phyloP scores from a whole-genome alignment of 2,888 invertebrate genomes.

The Lysandra coridon region DNA sequence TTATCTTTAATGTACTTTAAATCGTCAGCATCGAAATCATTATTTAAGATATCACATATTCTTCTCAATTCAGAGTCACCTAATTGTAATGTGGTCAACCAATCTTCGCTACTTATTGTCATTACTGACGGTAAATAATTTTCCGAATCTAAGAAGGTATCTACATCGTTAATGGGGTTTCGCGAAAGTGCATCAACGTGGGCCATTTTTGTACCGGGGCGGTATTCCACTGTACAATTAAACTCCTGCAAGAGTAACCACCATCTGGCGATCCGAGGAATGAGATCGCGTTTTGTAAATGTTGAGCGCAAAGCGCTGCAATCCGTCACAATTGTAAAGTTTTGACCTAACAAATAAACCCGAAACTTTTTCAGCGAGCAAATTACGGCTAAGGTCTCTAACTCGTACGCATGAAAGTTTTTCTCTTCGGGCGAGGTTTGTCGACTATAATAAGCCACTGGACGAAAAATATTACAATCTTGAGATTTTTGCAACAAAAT shows the following conservation, averaged over 20 bases:
- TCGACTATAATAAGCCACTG: too few species aligned
- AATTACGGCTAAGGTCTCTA: background rate
- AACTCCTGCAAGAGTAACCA: slow-evolving; percentile 42
- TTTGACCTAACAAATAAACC: slow-evolving; percentile 18
- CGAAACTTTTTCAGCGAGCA: slow-evolving; percentile 26
- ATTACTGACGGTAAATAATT: slow-evolving; percentile 33
- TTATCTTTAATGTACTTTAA: slow-evolving; percentile 39
- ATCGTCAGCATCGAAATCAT: slow-evolving; percentile 35
- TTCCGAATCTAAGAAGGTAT: slow-evolving; percentile 32
- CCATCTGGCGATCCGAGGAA: slow-evolving; percentile 43
- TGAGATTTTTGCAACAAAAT: too few species aligned
- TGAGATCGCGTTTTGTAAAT: slow-evolving; percentile 38
- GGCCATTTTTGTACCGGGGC: slow-evolving; percentile 9
- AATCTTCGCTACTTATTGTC: slow-evolving; percentile 37
- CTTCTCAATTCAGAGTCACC: slow-evolving; percentile 37
- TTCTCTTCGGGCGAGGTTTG: background rate
- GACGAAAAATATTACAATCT: too few species aligned
- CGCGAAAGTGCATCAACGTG: too few species aligned
- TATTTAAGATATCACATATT: slow-evolving; percentile 36
- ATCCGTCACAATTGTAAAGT: slow-evolving; percentile 24
- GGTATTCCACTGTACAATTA: slow-evolving; percentile 39
- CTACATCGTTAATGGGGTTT: too few species aligned
- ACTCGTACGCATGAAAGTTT: slow-evolving; percentile 27
- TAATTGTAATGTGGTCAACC: slow-evolving; percentile 37
- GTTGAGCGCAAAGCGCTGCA: background rate